A percentile compares a stretch with the other conserved stretches of the same genome.
These are phyloP conservation scores for Smittia sp. DNA, from an alignment of 2,888 invertebrate species.

Conservation along the genomic window DNA sequence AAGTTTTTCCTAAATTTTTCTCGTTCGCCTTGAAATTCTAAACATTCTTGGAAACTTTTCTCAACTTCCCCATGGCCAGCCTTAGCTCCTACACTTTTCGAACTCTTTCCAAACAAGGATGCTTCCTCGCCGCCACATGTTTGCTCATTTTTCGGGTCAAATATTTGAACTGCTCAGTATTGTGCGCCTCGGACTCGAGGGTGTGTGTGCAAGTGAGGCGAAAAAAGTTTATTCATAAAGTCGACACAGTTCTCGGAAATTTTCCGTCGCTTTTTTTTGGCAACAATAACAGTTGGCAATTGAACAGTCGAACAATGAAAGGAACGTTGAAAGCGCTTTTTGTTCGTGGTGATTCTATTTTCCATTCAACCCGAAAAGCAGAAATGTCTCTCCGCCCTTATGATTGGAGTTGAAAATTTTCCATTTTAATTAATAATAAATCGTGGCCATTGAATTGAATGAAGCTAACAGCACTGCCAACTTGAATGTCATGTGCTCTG, in stretches of 20 bases:
- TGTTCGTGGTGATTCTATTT: background rate
- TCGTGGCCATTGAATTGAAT: conserved; percentile 25
- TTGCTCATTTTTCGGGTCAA: conserved; percentile 38
- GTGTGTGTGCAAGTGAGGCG: background rate
- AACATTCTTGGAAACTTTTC: too few species aligned
- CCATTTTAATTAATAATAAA: conserved; percentile 40
- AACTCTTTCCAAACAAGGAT: too few species aligned
- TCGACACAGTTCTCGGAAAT: background rate
- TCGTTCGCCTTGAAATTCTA: too few species aligned
- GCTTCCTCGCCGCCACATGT: conserved; percentile 18
- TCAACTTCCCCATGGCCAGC: too few species aligned
- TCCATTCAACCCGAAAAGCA: conserved; percentile 5
- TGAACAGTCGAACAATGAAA: background rate
- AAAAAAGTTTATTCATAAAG: conserved; percentile 19
- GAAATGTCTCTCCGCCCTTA: background rate
- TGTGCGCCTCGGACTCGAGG: background rate
- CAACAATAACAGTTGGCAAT: conserved; percentile 22
- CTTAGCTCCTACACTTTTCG: too few species aligned
- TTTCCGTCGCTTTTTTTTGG: conserved; percentile 13
- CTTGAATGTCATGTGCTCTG: background rate
- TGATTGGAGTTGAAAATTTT: background rate
- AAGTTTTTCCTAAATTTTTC: too few species aligned
- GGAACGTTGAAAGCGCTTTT: conserved; percentile 11
- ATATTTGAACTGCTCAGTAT: conserved; percentile 30
- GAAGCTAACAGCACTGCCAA: background rate